Conservation (phyloP, 2,113 vertebrate species). For the Megalops atlanticus region DNA sequence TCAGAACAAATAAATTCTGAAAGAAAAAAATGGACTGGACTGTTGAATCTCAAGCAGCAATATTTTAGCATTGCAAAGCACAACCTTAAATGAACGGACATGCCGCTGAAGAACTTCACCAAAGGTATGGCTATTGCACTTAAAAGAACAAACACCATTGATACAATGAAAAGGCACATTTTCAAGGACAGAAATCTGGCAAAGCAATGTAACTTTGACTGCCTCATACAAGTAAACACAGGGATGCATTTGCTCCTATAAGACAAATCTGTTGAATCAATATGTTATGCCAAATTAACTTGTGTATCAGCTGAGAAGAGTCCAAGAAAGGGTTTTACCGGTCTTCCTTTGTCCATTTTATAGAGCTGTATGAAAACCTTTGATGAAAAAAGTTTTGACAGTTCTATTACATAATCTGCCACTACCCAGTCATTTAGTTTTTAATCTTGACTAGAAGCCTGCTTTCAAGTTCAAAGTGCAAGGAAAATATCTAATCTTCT, state of each 20-base stretch:
- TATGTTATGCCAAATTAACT: conserved; percentile 5
- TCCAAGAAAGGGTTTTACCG: background rate
- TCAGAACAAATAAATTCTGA: conserved; percentile 59
- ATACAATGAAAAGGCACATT: conserved; percentile 69
- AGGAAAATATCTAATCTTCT: background rate
- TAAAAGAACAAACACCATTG: conserved; percentile 43
- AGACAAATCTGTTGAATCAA: background rate
- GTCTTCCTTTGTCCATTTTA: background rate
- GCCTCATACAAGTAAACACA: conserved; percentile 19
- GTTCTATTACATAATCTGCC: too few species aligned
- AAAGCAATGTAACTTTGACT: conserved; percentile 47
- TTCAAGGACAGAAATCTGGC: conserved; percentile 53
- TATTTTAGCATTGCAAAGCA: conserved; percentile 68
- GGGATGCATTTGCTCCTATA: background rate
- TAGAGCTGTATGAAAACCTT: background rate
- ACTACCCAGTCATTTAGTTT: too few species aligned
- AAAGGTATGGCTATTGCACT: conserved; percentile 63
- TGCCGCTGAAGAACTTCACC: conserved; percentile 52
- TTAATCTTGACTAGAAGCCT: too few species aligned
- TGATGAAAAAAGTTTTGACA: background rate
- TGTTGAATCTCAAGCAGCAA: conserved; percentile 60
- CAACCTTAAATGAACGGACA: conserved; percentile 64
- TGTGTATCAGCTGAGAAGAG: background rate
- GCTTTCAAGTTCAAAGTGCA: too few species aligned
- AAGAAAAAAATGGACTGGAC: conserved; percentile 49